Conservation (phyloP, 2,797 vertebrate genomes). For the Liparis tanakae region DNA sequence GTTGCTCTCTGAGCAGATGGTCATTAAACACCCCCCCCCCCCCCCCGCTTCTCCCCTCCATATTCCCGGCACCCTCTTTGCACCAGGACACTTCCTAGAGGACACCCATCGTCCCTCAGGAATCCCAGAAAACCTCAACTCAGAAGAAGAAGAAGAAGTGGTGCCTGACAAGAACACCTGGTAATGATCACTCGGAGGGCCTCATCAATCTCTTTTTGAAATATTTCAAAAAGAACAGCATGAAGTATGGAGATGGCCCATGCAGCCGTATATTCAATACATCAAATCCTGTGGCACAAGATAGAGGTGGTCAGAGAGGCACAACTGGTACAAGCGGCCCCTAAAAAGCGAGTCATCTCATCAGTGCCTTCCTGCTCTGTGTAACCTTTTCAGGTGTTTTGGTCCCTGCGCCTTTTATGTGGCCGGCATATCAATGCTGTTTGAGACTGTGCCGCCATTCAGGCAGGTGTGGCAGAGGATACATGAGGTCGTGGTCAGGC, state of each 20-base stretch:
- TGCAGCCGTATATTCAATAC: constrained; percentile 51
- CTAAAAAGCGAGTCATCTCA: constrained; percentile 13
- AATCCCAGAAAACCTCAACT: constrained; percentile 45
- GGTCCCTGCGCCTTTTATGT: constrained; percentile 29
- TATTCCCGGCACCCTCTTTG: constrained; percentile 77
- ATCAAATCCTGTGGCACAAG: constrained; percentile 38
- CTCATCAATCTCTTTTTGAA: constrained; percentile 66
- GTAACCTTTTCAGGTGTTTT: constrained; percentile 36
- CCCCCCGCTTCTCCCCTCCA: background rate
- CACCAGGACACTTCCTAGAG: constrained; percentile 89
- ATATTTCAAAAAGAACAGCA: constrained; percentile 54
- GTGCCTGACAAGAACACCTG: constrained; percentile 51
- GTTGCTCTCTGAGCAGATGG: constrained; percentile 93
- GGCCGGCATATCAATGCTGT: constrained; percentile 36
- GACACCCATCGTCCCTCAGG: constrained; percentile 75
- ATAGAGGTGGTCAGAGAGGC: constrained; percentile 29
- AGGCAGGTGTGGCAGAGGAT: constrained; percentile 22
- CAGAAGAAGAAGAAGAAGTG: constrained; percentile 51
- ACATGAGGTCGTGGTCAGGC: constrained; percentile 25
- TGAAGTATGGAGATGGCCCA: constrained; percentile 45
- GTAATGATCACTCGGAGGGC: constrained; percentile 70
- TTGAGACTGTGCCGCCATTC: constrained; percentile 12
- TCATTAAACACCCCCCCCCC: constrained; percentile 84
- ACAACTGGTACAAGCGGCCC: constrained; percentile 23
- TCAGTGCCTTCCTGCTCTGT: constrained; percentile 11